Conservation (phyloP, 1,140 invertebrate species). For the Steinernema feltiae region DNA sequence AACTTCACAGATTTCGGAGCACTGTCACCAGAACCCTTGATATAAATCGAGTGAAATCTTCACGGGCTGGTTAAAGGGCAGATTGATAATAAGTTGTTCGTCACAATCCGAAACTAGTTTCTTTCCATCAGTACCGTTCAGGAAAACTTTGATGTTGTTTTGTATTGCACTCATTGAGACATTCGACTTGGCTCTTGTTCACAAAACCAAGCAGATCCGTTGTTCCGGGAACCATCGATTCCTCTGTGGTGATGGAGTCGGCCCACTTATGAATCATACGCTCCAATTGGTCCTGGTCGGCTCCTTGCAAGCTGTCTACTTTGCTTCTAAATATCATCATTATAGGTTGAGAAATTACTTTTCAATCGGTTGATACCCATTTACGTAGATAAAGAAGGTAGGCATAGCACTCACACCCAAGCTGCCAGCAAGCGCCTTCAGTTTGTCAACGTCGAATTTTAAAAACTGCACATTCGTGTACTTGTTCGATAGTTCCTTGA, state of each 20-base stretch:
- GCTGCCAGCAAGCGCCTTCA: constrained; percentile 14
- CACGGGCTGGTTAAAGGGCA: constrained; percentile 84
- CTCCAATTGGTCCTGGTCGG: constrained; percentile 73
- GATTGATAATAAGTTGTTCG: constrained; percentile 83
- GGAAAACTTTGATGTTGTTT: constrained; percentile 72
- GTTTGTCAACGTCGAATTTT: constrained; percentile 64
- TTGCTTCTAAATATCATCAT: constrained; percentile 61
- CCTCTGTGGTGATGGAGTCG: constrained; percentile 72
- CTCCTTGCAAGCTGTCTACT: constrained; percentile 75
- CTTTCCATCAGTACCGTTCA: constrained; percentile 66
- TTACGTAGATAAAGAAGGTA: constrained; percentile 91
- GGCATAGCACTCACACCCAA: constrained; percentile 84
- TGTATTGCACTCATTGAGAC: constrained; percentile 92
- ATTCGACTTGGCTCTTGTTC: constrained; percentile 80
- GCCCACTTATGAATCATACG: constrained; percentile 80
- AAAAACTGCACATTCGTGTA: constrained; percentile 83
- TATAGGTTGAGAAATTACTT: constrained; percentile 44
- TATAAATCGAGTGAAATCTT: constrained; percentile 95
- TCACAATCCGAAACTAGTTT: constrained; percentile 83
- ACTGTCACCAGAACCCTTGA: constrained; percentile 70
- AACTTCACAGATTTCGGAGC: constrained; percentile 88
- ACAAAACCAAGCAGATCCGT: constrained; percentile 83
- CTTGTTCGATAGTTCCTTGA: constrained; percentile 72
- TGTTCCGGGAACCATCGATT: constrained; percentile 75
- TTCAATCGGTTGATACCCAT: constrained; percentile 62